Percentiles rank a stretch among this genome's conserved stretches.
phyloP scores from a whole-genome alignment of 1,140 invertebrate genomes.

The Dermatophagoides farinae region DNA sequence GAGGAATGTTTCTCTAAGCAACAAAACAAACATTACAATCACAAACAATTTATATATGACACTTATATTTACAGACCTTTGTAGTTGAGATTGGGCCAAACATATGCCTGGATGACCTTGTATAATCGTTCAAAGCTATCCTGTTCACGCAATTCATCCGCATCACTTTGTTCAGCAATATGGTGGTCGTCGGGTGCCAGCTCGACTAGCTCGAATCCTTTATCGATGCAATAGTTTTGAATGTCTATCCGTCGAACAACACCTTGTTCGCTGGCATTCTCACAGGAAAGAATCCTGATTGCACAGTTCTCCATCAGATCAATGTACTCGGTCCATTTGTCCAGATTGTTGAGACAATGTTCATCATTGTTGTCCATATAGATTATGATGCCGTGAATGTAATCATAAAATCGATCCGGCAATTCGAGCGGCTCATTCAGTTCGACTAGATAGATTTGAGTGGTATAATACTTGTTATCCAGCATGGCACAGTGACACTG shows the following conservation, averaged over 20 bases:
- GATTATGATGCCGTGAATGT: conserved; percentile 5
- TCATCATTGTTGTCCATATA: conserved; percentile 8
- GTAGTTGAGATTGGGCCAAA: conserved; percentile 48
- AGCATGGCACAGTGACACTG: background rate
- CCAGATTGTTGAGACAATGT: conserved; percentile 22
- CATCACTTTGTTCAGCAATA: conserved; percentile 28
- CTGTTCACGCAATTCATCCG: conserved; percentile 39
- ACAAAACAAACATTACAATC: background rate
- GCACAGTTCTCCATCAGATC: conserved; percentile 31
- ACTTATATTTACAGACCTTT: conserved; percentile 31
- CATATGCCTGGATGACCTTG: conserved; percentile 50
- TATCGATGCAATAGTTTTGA: conserved; percentile 39
- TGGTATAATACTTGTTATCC: conserved; percentile 11
- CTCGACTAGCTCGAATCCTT: conserved; percentile 51
- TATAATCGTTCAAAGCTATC: conserved; percentile 46
- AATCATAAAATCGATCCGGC: conserved; percentile 1
- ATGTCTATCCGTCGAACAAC: conserved; percentile 24
- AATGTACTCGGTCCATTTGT: conserved; percentile 29
- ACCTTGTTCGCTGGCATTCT: conserved; percentile 24
- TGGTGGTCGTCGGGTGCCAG: conserved; percentile 33
- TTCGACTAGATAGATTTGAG: conserved; percentile 2
- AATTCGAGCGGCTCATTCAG: background rate
- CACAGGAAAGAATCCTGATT: conserved; percentile 33
- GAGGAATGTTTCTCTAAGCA: background rate
- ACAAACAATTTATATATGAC: too few relatives aligned